Conservation (phyloP, 2,113 vertebrate genomes). For the Zosterops japonicus region DNA sequence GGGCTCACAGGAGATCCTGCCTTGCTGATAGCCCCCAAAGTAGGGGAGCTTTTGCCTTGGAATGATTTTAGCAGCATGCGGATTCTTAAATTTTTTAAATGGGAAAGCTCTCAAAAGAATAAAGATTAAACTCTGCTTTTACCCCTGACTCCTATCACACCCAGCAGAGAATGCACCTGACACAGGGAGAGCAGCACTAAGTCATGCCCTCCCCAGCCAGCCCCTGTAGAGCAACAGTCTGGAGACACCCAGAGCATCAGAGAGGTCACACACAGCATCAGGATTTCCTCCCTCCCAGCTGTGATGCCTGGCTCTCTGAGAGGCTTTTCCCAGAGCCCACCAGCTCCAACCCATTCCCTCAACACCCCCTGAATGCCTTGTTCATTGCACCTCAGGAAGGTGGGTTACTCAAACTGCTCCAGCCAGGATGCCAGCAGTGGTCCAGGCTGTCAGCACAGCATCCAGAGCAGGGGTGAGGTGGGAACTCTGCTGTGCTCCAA, state of each 20-base stretch:
- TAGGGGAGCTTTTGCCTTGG: not conserved
- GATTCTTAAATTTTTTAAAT: not conserved
- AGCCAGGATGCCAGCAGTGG: not conserved
- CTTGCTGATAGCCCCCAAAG: not conserved
- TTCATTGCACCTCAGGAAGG: not conserved
- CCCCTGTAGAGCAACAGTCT: not conserved
- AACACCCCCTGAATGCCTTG: rapidly evolving
- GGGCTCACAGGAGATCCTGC: not conserved
- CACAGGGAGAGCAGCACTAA: not conserved
- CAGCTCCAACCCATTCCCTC: not conserved
- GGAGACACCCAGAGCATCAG: not conserved
- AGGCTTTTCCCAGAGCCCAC: rapidly evolving
- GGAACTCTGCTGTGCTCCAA: not conserved
- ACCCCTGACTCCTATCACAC: not conserved
- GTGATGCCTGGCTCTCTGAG: not conserved
- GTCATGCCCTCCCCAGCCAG: not conserved
- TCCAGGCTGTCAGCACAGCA: not conserved
- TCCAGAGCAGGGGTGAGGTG: not conserved
- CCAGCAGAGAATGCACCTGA: not conserved
- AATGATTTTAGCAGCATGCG: not conserved
- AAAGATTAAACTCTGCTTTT: not conserved
- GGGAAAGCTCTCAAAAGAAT: not conserved
- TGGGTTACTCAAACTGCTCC: not conserved
- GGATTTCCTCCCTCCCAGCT: not conserved
- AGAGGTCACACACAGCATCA: not conserved